phyloP scores from a whole-genome alignment of 1,140 invertebrate genomes.

The Acarapis woodi region DNA sequence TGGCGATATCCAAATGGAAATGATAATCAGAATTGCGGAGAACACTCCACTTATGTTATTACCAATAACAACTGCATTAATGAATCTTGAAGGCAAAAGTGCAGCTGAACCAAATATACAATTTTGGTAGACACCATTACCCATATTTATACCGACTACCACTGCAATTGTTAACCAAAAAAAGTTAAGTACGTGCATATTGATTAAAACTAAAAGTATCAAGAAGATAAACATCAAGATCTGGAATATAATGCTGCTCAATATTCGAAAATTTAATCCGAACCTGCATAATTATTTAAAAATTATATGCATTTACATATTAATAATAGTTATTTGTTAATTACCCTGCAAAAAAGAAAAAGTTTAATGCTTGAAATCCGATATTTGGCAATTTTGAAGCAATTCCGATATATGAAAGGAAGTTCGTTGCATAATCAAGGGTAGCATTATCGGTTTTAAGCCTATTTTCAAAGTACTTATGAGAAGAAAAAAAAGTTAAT shows the following conservation, averaged over 20 bases:
- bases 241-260: slow-evolving; percentile 60
- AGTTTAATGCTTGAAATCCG: slow-evolving; percentile 75
- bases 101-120: slow-evolving; percentile 80
- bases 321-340: slow-evolving; percentile 17
- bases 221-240: slow-evolving; percentile 62
- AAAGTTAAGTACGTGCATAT: slow-evolving; percentile 56
- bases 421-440: slow-evolving; percentile 36
- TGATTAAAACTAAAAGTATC: slow-evolving; percentile 61
- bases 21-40: slow-evolving; percentile 44
- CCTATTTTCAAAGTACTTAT: slow-evolving; percentile 81
- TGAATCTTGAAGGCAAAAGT: slow-evolving; percentile 60
- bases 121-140: slow-evolving; percentile 82
- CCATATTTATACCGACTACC: slow-evolving; percentile 63
- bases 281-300: too few relatives aligned
- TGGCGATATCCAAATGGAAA: slow-evolving; percentile 35
- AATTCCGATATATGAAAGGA: slow-evolving; percentile 51
- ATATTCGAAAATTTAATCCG: slow-evolving; percentile 42
- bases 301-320: too few relatives aligned
- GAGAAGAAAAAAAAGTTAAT: slow-evolving; percentile 10
- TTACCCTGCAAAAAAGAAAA: slow-evolving; percentile 63
- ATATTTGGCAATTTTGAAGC: slow-evolving; percentile 75
- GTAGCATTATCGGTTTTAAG: slow-evolving; percentile 20
- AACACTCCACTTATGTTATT: slow-evolving; percentile 81
- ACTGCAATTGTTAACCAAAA: slow-evolving; percentile 64
- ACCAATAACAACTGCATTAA: slow-evolving; percentile 73